Evolutionary conservation across 2,888 invertebrate genomes (phyloP), one percentile per base, ranked within the genome.

Genomic region (Dasypolia templi): DNA sequence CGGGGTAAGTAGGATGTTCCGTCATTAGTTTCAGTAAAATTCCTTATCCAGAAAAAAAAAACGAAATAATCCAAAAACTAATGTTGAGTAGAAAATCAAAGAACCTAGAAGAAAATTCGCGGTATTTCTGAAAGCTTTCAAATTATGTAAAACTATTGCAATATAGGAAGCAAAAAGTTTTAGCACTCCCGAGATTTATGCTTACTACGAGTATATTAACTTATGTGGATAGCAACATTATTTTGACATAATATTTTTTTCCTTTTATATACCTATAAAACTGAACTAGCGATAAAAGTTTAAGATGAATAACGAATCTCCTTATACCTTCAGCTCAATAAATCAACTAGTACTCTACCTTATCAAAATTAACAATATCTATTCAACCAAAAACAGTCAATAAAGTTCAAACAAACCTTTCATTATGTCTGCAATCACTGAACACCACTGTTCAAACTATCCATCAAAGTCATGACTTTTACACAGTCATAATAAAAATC

Each of bases 351-450:
- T 77, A 12, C 11, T 77, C 9, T 29, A 1, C 0, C 4, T 4
- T 14, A 26, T 26, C 6, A 26, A 32, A 79, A 32, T 26, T 19
- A 17, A 39, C 0, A 29, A n/a, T 14, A n/a, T 2, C 5, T 22
- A 17, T 32, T 5, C 1, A 6, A 42, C 0, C 2, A 9, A 29
- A 75, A 35, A 63, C 0, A 26, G 14, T 5, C 42, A 56, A 32
- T n/a, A 42, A 46, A 39, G 5, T 53, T 26, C 0, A 51, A 61
- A 89, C 92, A 75, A 86, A 95, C 95, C 95, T 93, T 88, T 92
- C 95, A 95, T 95, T 76, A 75, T 93, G 56, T 86, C 84, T 83
- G 84, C 82, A 77, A 77, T 87, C 88, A 88, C 84, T 87, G 79
- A 84, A 88, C 89, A 84, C 82, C 77, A 79, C 76, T 71, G 74